Base-by-base conservation (phyloP, 2,888 invertebrate species). In the Epiblema foenella region DNA sequence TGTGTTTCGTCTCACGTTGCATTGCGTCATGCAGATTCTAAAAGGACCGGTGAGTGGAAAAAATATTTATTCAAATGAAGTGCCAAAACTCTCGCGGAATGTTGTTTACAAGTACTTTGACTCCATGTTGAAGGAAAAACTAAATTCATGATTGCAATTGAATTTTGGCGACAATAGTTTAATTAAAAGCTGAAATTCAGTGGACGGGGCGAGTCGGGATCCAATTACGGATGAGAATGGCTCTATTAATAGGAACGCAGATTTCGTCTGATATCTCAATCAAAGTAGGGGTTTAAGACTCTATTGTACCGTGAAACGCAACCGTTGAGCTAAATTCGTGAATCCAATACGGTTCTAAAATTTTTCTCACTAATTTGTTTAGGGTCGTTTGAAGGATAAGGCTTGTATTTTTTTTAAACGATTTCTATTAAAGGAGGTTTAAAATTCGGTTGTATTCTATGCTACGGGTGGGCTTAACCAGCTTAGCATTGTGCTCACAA, bases 51-150 rank as follows among this genome's bases (percentile, higher is more conserved):
- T 77, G 70, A 65, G 62, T 42, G 78, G 75, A 77, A 82, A 84
- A 84, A 79, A 81, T 82, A 80, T 81, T 79, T 80, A 82, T 83
- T 85, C 77, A 83, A 83, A 83, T 80, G 78, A 78, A 81, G 82
- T 84, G 86, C 85, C 85, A 88, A 89, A 88, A 85, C 83, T 85
- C 81, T 82, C 76, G 79, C 73, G 86, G 89, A 89, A 89, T 90
- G 86, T 83, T 85, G 86, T 88, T 88, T 86, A 67, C 57, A 70
- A 67, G 73, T 64, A 54, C 70, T 73, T 70, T 67, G 73, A 67
- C 73, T 73, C 29, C 60, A 51, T 17, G 57, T 73, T 69, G 58
- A 64, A 69, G 37, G 63, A 62, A 73, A 73, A 69, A 59, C 68
- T 72, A 56, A 65, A 58, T 59, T 15, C 42, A 65, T 18, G 20